A percentile compares a stretch with the other conserved stretches of the same genome.
phyloP scores from a whole-genome alignment of 2,888 invertebrate species.

The Ectobius pallidus region DNA sequence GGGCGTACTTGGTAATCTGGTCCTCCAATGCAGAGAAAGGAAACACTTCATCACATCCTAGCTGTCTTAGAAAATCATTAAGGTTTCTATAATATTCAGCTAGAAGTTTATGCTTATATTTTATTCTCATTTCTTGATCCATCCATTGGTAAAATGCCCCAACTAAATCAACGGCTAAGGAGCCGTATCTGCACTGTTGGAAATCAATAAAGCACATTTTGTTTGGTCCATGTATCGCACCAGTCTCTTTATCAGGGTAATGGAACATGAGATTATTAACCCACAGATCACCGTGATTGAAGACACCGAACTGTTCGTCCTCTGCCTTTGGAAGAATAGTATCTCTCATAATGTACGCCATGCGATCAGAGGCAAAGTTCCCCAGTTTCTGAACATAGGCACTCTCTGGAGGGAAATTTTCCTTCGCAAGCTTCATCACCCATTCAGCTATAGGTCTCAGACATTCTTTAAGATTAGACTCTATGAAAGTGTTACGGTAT shows the following conservation, averaged over 20 bases:
- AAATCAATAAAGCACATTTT: background rate
- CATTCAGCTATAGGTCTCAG: background rate
- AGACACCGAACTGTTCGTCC: background rate
- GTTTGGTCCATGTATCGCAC: background rate
- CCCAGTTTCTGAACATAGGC: background rate
- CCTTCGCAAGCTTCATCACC: background rate
- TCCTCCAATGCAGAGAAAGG: background rate
- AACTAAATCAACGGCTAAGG: background rate
- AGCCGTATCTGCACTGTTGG: background rate
- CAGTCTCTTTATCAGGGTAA: background rate
- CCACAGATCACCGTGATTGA: background rate
- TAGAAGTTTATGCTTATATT: background rate
- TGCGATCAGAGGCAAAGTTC: background rate
- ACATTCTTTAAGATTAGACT: background rate
- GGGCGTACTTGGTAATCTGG: background rate
- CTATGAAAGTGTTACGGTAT: background rate
- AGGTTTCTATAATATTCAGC: background rate
- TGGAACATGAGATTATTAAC: background rate
- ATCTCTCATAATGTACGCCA: background rate
- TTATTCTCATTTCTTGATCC: background rate
- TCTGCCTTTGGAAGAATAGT: background rate
- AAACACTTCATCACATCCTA: background rate
- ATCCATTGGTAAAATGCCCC: background rate
- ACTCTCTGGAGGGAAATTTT: background rate
- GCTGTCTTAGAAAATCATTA: background rate